phyloP scores from a whole-genome alignment of 2,797 vertebrate species.

The Molossus alvarezi region DNA sequence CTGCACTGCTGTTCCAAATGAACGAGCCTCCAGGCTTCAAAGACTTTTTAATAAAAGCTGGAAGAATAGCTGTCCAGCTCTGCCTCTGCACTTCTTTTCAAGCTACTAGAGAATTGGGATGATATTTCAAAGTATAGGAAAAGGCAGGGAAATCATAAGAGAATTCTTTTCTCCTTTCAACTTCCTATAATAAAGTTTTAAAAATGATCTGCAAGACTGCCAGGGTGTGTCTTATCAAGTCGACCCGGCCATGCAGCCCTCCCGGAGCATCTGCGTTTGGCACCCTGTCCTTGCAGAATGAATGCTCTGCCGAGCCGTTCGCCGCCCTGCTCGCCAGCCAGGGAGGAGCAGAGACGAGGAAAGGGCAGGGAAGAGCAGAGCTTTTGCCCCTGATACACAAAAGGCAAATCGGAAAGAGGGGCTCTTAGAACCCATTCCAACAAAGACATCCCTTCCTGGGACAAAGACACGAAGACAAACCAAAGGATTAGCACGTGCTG shows the following conservation, averaged over 20 bases:
- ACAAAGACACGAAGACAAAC: not conserved
- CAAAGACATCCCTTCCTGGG: not conserved
- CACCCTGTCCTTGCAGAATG: not conserved
- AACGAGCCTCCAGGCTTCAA: not conserved
- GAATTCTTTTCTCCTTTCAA: constrained; percentile 56
- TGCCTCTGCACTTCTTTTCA: not conserved
- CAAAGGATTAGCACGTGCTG: not conserved
- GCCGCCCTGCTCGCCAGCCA: not conserved
- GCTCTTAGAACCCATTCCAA: not conserved
- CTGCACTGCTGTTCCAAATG: not conserved
- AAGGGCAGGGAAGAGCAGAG: not conserved
- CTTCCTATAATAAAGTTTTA: not conserved
- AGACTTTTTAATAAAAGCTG: constrained; percentile 12
- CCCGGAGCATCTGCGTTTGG: not conserved
- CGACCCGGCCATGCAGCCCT: not conserved
- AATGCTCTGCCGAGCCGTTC: not conserved
- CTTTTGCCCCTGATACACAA: not conserved
- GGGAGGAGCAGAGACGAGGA: not conserved
- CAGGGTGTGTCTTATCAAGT: not conserved
- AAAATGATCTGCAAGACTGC: not conserved
- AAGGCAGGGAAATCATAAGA: not conserved
- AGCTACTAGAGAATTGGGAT: not conserved
- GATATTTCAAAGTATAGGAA: constrained; percentile 49
- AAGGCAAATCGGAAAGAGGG: constrained; percentile 29
- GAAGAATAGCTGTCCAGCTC: not conserved